phyloP scores from a whole-genome alignment of 2,797 vertebrate genomes.

The Spinibarbus caldwelli region DNA sequence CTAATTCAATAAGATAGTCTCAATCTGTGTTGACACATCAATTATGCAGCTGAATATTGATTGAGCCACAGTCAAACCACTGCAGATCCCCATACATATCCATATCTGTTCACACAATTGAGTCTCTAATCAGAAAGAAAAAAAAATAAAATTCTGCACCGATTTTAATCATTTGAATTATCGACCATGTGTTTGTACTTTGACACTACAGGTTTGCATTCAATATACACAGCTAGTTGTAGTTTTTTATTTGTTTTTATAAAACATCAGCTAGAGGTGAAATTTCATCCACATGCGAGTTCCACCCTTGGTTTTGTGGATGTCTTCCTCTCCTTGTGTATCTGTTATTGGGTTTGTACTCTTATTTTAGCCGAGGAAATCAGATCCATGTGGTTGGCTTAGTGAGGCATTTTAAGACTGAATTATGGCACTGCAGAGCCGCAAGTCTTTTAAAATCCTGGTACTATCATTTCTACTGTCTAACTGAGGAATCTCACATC shows the following conservation, averaged over 20 bases:
- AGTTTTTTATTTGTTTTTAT: slow-evolving; percentile 24
- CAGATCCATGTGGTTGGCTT: slow-evolving; percentile 32
- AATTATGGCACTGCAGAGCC: slow-evolving; percentile 19
- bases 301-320: background rate
- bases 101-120: background rate
- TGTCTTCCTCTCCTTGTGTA: slow-evolving; percentile 4
- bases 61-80: slow-evolving; percentile 1
- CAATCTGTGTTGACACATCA: slow-evolving; percentile 15
- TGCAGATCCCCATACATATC: background rate
- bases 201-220: background rate
- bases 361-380: slow-evolving; percentile 39
- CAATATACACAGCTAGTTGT: slow-evolving; percentile 7
- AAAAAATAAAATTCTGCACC: background rate
- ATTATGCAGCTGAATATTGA: slow-evolving; percentile 25
- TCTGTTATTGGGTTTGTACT: slow-evolving; percentile 38
- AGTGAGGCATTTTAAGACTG: slow-evolving; percentile 9
- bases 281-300: slow-evolving; percentile 32
- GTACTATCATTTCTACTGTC: slow-evolving; percentile 2
- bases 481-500: slow-evolving; percentile 37
- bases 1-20: background rate
- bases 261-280: slow-evolving; percentile 25
- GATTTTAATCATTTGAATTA: slow-evolving; percentile 5
- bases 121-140: background rate
- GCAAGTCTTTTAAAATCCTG: slow-evolving; percentile 20
- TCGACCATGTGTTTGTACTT: background rate